Percentiles rank a stretch among this genome's conserved stretches.
These are phyloP conservation scores for Arrhopalites spinosus DNA, from an alignment of 2,888 invertebrate species.

Conservation along the genomic window DNA sequence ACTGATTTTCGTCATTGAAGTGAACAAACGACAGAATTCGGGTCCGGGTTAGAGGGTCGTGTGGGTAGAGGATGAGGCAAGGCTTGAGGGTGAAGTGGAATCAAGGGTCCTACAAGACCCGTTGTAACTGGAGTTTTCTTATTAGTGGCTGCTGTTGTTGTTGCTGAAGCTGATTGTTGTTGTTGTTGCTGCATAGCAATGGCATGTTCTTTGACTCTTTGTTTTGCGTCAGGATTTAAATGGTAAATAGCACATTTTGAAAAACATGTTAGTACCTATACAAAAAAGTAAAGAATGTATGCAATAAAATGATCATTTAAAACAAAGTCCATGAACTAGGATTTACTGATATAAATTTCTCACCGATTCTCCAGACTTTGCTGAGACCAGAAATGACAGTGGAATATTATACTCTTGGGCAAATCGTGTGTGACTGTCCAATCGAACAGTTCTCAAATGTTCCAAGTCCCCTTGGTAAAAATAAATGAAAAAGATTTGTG, in stretches of 20 bases:
- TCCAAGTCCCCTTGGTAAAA: slow-evolving; percentile 54
- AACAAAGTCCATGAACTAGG: no score
- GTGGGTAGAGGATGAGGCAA: slow-evolving; percentile 20
- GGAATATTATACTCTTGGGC: slow-evolving; percentile 54
- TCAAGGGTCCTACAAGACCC: background rate
- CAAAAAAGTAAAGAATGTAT: background rate
- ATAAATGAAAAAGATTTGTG: no score
- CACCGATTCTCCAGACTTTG: slow-evolving; percentile 55
- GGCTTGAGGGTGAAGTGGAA: slow-evolving; percentile 19
- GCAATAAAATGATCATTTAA: background rate
- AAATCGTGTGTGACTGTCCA: slow-evolving; percentile 53
- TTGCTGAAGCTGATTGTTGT: slow-evolving; percentile 21
- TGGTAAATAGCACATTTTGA: slow-evolving; percentile 53
- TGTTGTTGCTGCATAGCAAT: slow-evolving; percentile 15
- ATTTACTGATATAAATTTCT: background rate
- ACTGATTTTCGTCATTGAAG: slow-evolving; percentile 35
- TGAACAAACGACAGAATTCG: slow-evolving; percentile 47
- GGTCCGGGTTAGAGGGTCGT: background rate
- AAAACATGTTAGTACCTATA: slow-evolving; percentile 52
- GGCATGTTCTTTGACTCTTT: slow-evolving; percentile 45
- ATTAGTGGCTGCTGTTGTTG: background rate
- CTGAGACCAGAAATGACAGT: slow-evolving; percentile 52
- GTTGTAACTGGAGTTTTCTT: background rate
- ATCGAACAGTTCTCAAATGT: slow-evolving; percentile 48
- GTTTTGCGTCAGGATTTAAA: slow-evolving; percentile 51